Base-by-base conservation (phyloP, 1,140 invertebrate genomes). In the Drosophila albomicans region DNA sequence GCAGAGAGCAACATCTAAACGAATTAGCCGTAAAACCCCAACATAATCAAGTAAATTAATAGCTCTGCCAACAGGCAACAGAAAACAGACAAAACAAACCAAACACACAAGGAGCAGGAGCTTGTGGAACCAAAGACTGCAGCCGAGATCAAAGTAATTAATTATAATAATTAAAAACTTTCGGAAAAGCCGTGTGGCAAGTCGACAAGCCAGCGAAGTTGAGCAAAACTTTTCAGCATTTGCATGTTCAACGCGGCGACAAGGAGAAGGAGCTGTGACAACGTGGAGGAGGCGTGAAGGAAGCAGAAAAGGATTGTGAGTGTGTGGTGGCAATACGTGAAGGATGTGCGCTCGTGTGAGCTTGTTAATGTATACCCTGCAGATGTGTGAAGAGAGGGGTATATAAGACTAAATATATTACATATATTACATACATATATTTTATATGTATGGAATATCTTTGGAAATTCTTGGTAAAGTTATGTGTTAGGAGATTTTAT, bases 81-180 rank as follows among this genome's bases (percentile, higher is more conserved):
- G 45, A 63, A 7, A 41, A 43, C 41, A 43, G n/a, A 43, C 41
- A 43, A 43, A 5, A 43, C 41, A 45, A 38, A 20, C 10, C 35
- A 43, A 20, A 38, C 54, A 46, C 59, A 46, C 10, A 13, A 32
- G 49, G 48, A 52, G 3, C 58, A 38, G 41, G 16, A 61, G n/a
- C 13, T 38, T 28, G 45, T 38, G 43, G 45, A 52, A 13, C 46
- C 16, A 67, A 16, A 16, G 62, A 58, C 64, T 59, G 69, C 32
- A 51, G 75, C 58, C 72, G 85, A 88, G 84, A 88, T 88, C 84
- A 88, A 88, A 89, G 84, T 88, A 88, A 88, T 89, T 88, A 88
- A 88, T 88, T 88, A 88, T 88, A 88, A 89, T 88, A 88, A 88
- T 85, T 88, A 88, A 89, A 89, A 88, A 88, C 85, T 88, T 88